phyloP scores from a whole-genome alignment of 2,888 invertebrate genomes.

The Cancer borealis region DNA sequence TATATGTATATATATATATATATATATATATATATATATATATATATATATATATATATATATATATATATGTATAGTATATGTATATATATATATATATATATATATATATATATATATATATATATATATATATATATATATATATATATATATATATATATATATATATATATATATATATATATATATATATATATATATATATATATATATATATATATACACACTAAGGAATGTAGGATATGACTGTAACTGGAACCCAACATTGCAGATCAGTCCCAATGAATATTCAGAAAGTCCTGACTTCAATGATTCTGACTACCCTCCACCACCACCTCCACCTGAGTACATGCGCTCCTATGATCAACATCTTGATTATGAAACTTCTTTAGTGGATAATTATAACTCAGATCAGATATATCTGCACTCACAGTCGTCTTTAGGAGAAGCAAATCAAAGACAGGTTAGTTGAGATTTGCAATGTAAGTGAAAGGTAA shows the following conservation, averaged over 20 bases:
- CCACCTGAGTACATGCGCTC: conserved; percentile 72
- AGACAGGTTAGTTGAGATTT: conserved; percentile 54
- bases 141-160: too few species aligned
- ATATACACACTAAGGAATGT: background rate
- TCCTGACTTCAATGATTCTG: conserved; percentile 69
- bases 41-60: too few species aligned
- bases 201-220: background rate
- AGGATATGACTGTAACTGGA: background rate
- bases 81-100: background rate
- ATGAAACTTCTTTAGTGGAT: conserved; percentile 42
- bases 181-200: too few species aligned
- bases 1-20: background rate
- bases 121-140: too few species aligned
- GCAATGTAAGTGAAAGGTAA: background rate
- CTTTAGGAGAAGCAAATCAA: conserved; percentile 59
- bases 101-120: too few species aligned
- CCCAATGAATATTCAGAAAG: conserved; percentile 67
- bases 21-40: too few species aligned
- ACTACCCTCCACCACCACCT: conserved; percentile 73
- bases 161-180: too few species aligned
- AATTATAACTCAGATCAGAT: conserved; percentile 44
- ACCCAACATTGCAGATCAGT: conserved; percentile 53
- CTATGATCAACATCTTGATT: conserved; percentile 52
- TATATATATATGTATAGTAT: too few species aligned
- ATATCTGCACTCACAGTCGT: conserved; percentile 56